These are phyloP conservation scores for Silurus meridionalis DNA, from an alignment of 2,113 vertebrate genomes.

Conservation along the genomic window DNA sequence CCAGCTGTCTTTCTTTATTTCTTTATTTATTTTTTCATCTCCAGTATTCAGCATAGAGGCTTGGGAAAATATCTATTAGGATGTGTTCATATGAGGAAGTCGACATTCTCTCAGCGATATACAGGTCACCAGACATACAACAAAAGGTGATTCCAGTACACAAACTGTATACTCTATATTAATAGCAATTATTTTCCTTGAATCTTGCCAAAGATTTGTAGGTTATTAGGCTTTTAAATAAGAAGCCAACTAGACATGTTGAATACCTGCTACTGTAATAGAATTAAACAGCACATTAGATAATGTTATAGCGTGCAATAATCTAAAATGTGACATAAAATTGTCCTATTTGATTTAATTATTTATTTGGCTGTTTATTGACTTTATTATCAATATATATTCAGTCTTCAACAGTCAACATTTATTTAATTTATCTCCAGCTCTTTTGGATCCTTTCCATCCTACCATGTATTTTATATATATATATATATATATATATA, in stretches of 20 bases:
- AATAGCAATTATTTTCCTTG: neutral
- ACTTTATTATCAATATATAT: no score
- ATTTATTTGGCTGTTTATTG: no score
- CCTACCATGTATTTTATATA: neutral
- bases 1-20: slow-evolving; percentile 41
- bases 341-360: no score
- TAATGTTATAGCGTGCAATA: neutral
- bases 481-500: no score
- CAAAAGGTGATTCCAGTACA: neutral
- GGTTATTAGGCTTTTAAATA: neutral
- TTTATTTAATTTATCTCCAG: neutral
- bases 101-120: slow-evolving; percentile 1
- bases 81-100: neutral
- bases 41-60: neutral
- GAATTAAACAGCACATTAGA: neutral
- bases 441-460: neutral
- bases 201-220: neutral
- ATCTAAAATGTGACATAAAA: neutral
- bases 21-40: neutral
- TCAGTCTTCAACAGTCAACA: neutral
- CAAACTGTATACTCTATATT: neutral
- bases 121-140: neutral
- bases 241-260: neutral
- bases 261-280: neutral
- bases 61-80: neutral